Evolutionary conservation across 2,113 vertebrate genomes (phyloP).

Genomic region (Propithecus coquereli): DNA sequence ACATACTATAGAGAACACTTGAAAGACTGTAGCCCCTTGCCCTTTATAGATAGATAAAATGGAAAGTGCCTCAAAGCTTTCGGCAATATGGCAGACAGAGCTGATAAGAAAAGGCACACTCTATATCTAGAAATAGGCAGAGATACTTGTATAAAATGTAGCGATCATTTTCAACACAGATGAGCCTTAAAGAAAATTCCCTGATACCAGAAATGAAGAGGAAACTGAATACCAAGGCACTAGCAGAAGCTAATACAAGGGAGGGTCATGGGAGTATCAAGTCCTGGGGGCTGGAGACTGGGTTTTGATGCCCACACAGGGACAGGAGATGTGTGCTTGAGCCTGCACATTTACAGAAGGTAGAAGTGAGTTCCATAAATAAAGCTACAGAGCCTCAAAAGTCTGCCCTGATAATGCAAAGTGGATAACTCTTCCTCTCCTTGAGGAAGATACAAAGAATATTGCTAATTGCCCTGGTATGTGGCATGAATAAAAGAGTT

Average conservation of each 20-base stretch:
- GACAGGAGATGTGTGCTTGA: background rate
- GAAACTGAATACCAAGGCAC: background rate
- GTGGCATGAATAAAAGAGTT: background rate
- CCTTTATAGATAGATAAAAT: constrained; percentile 55
- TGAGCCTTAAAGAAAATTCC: constrained; percentile 15
- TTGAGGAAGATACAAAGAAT: constrained; percentile 10
- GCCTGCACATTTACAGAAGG: background rate
- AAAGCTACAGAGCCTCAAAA: background rate
- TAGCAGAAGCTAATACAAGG: background rate
- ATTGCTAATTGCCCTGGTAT: background rate
- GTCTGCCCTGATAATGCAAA: background rate
- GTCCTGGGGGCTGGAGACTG: background rate
- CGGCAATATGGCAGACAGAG: constrained; percentile 14
- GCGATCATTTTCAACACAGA: background rate
- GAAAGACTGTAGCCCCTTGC: background rate
- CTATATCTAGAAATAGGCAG: constrained; percentile 5
- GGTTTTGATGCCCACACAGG: background rate
- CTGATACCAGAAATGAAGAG: constrained; percentile 7
- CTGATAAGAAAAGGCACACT: constrained; percentile 50
- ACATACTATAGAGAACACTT: constrained; percentile 27
- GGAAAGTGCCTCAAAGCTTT: constrained; percentile 35
- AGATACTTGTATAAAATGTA: constrained; percentile 27
- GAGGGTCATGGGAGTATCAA: background rate
- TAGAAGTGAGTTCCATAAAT: background rate
- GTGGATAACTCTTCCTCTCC: background rate